Conservation (phyloP, 2,888 invertebrate genomes). For the Agonopterix heracliana region DNA sequence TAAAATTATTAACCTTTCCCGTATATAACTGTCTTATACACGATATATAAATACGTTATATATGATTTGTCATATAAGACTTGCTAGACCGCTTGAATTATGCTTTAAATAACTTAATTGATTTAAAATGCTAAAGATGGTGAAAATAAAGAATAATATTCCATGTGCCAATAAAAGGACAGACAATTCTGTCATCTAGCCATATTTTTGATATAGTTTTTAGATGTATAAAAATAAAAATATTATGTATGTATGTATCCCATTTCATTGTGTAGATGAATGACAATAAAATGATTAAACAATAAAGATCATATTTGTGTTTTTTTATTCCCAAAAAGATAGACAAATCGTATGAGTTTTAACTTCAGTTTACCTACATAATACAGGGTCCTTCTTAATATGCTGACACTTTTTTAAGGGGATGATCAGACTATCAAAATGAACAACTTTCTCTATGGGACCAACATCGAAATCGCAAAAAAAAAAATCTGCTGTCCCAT, state of each 20-base stretch:
- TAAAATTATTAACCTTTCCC: constrained; percentile 19
- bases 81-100: constrained; percentile 20
- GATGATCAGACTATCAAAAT: too few relatives aligned
- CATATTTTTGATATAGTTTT: constrained; percentile 65
- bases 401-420: too few relatives aligned
- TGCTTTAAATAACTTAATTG: constrained; percentile 4
- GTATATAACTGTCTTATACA: constrained; percentile 48
- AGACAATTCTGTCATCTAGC: constrained; percentile 56
- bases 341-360: too few relatives aligned
- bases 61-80: constrained; percentile 63
- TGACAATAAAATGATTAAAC: constrained; percentile 65
- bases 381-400: too few relatives aligned
- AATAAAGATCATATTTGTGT: constrained; percentile 19
- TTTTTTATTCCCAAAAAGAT: background rate
- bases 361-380: too few relatives aligned
- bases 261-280: constrained; percentile 58
- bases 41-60: constrained; percentile 68
- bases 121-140: constrained; percentile 10
- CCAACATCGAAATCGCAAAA: too few relatives aligned
- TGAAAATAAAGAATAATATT: constrained; percentile 24
- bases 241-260: constrained; percentile 63
- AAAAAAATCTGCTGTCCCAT: too few relatives aligned
- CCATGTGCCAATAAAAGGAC: constrained; percentile 65
- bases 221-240: constrained; percentile 56
- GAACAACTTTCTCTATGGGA: too few relatives aligned